phyloP scores from a whole-genome alignment of 2,888 invertebrate genomes.

The Diogma glabrata region DNA sequence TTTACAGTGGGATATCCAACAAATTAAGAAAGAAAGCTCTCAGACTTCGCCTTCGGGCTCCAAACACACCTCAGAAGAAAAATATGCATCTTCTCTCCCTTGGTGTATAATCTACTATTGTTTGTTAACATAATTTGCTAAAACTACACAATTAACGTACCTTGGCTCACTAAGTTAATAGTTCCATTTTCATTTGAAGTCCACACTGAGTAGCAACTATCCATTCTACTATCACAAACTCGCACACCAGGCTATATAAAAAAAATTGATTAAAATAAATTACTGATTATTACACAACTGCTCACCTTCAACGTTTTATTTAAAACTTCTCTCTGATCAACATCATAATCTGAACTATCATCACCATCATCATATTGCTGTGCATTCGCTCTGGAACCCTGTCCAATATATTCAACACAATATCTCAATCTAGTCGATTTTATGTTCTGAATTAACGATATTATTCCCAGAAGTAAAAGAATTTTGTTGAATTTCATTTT shows the following conservation, averaged over 20 bases:
- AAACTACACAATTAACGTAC: conserved; percentile 31
- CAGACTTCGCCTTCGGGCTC: too few species aligned
- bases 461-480: too few species aligned
- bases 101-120: too few species aligned
- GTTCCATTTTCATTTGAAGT: conserved; percentile 48
- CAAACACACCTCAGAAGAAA: too few species aligned
- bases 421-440: not conserved
- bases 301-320: not conserved
- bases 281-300: too few species aligned
- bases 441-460: not conserved
- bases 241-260: not conserved
- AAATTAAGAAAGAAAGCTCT: too few species aligned
- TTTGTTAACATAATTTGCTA: too few species aligned
- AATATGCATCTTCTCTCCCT: too few species aligned
- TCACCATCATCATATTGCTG: conserved; percentile 1
- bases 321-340: not conserved
- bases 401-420: not conserved
- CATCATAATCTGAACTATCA: conserved; percentile 6
- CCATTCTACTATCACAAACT: not conserved
- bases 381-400: not conserved
- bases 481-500: too few species aligned
- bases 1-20: too few species aligned
- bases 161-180: conserved; percentile 57
- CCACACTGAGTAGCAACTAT: conserved; percentile 60
- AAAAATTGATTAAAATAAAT: not conserved